phyloP scores from a whole-genome alignment of 2,113 vertebrate genomes.

The Oncorhynchus tshawytscha region DNA sequence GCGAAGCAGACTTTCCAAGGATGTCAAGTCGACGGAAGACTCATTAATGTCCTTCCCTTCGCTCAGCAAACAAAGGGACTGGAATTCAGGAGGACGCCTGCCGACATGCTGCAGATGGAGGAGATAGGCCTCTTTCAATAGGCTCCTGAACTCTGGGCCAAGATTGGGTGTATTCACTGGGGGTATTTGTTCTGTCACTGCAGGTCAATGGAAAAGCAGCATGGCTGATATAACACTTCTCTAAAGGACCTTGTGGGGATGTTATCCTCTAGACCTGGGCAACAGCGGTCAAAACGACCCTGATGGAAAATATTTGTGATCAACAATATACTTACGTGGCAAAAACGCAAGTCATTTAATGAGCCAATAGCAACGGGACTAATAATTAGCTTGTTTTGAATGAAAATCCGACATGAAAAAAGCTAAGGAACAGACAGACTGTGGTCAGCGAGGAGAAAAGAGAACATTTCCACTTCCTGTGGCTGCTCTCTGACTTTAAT shows the following conservation, averaged over 20 bases:
- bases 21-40: constrained; percentile 73
- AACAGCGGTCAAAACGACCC: neutral
- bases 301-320: constrained; percentile 3
- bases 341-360: constrained; percentile 11
- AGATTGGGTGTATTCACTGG: constrained; percentile 51
- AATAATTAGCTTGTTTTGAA: constrained; percentile 42
- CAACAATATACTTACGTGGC: constrained; percentile 12
- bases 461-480: constrained; percentile 47
- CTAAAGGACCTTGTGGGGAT: too few species aligned
- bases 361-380: neutral
- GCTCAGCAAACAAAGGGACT: constrained; percentile 72
- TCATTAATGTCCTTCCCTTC: constrained; percentile 53
- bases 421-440: constrained; percentile 41
- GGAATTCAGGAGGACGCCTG: constrained; percentile 77
- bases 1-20: constrained; percentile 74
- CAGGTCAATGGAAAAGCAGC: constrained; percentile 6
- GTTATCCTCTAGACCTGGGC: too few species aligned
- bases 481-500: constrained; percentile 55
- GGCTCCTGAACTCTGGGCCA: constrained; percentile 60
- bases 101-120: constrained; percentile 62
- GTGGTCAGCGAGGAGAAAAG: constrained; percentile 22
- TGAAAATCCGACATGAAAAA: neutral
- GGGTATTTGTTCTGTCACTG: constrained; percentile 54
- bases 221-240: too few species aligned
- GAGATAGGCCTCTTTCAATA: constrained; percentile 66